Evolutionary conservation across 2,888 invertebrate genomes (phyloP).

Genomic region (Uloborus plumipes): DNA sequence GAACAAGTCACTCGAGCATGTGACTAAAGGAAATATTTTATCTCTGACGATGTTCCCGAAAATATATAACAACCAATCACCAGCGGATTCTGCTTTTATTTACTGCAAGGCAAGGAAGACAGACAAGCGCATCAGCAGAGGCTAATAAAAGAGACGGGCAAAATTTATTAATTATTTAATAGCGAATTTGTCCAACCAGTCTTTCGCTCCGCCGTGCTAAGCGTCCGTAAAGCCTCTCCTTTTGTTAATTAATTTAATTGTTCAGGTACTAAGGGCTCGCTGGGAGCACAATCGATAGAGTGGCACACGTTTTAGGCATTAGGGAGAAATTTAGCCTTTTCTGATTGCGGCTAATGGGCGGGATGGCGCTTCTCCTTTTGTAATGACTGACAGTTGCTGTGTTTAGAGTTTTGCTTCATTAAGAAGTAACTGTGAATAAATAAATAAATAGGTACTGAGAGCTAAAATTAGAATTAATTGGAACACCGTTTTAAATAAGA

Average conservation of each 20-base stretch:
- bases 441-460: not conserved
- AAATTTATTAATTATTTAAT: constrained; percentile 10
- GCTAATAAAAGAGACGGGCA: not conserved
- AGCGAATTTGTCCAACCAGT: constrained; percentile 14
- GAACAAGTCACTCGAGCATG: no score
- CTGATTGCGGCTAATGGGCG: not conserved
- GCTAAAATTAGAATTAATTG: not conserved
- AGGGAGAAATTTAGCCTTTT: constrained; percentile 45
- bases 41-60: no score
- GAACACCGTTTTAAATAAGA: no score
- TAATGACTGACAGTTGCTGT: not conserved
- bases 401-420: not conserved
- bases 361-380: not conserved
- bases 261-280: not conserved
- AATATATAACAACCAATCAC: no score
- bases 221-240: not conserved
- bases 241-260: constrained; percentile 35
- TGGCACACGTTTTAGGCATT: constrained; percentile 3
- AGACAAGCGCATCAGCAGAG: no score
- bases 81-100: no score
- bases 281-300: constrained; percentile 29
- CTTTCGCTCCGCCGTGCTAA: not conserved
- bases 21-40: no score
- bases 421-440: not conserved
- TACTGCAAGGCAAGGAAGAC: no score